These are phyloP conservation scores for Aphaenogaster rudis DNA, from an alignment of 1,140 invertebrate genomes.

Conservation along the genomic window DNA sequence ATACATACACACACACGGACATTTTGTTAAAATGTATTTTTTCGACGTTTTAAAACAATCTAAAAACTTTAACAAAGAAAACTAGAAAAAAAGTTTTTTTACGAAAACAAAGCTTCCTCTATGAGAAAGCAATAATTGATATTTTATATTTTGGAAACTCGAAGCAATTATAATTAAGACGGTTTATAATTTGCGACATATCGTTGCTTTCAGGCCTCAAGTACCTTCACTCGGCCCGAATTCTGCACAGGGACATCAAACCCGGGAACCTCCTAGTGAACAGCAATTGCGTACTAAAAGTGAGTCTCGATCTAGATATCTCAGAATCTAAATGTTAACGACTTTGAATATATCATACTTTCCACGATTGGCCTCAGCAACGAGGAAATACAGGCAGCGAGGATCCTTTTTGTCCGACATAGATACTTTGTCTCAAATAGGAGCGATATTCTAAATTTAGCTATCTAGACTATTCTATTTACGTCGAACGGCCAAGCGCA, in stretches of 20 bases:
- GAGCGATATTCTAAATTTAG: conserved; percentile 14
- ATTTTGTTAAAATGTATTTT: too few species aligned
- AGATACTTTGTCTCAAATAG: neutral
- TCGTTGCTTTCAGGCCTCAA: conserved; percentile 93
- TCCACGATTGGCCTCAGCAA: neutral
- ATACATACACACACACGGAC: too few species aligned
- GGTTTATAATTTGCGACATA: neutral
- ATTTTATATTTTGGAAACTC: neutral
- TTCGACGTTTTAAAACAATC: too few species aligned
- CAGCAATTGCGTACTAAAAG: conserved; percentile 99
- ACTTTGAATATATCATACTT: neutral
- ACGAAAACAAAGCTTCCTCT: too few species aligned
- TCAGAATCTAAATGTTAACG: neutral
- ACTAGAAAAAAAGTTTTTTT: too few species aligned
- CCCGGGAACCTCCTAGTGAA: conserved; percentile 99
- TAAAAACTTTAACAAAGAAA: too few species aligned
- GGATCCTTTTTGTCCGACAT: neutral
- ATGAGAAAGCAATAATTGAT: neutral
- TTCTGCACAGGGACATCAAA: conserved; percentile 99
- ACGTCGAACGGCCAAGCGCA: neutral
- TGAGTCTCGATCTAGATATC: conserved; percentile 82
- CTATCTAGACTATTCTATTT: neutral
- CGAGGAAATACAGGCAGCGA: neutral
- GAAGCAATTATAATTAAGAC: neutral
- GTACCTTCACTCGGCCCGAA: conserved; percentile 98